phyloP scores from a whole-genome alignment of 2,113 vertebrate species.

The Elaphurus davidianus region DNA sequence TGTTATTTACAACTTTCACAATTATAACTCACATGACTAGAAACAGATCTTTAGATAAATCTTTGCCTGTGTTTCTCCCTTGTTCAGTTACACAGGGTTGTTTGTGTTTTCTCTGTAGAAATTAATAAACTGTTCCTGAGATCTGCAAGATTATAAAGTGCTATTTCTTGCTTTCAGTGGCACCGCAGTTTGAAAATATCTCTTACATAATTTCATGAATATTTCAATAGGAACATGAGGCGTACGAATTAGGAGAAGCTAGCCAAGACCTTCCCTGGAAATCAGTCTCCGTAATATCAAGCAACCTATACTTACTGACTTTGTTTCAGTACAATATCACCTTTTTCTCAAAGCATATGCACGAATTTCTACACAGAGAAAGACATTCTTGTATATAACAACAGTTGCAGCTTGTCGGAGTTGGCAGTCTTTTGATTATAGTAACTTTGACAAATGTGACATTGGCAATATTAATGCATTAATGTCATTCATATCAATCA shows the following conservation, averaged over 20 bases:
- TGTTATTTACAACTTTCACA: neutral
- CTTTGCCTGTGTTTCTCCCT: neutral
- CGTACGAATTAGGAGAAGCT: neutral
- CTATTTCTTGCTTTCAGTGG: neutral
- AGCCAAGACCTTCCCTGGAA: neutral
- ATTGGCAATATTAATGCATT: neutral
- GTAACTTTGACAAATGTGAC: constrained; percentile 38
- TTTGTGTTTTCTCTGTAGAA: neutral
- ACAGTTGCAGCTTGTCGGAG: neutral
- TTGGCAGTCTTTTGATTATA: neutral
- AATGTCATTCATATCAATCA: constrained; percentile 23
- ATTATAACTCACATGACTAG: neutral
- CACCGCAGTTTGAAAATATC: neutral
- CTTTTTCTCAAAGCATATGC: neutral
- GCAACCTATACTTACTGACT: neutral
- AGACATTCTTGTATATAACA: neutral
- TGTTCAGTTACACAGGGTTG: neutral
- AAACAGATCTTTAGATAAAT: neutral
- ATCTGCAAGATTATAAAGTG: neutral
- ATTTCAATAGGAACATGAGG: neutral
- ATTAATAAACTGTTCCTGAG: neutral
- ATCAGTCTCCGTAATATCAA: neutral
- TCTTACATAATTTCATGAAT: neutral
- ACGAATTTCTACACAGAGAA: neutral
- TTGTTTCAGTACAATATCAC: neutral